Evolutionary conservation across 2,797 vertebrate species (phyloP).

Genomic region (Hydrophis major): DNA sequence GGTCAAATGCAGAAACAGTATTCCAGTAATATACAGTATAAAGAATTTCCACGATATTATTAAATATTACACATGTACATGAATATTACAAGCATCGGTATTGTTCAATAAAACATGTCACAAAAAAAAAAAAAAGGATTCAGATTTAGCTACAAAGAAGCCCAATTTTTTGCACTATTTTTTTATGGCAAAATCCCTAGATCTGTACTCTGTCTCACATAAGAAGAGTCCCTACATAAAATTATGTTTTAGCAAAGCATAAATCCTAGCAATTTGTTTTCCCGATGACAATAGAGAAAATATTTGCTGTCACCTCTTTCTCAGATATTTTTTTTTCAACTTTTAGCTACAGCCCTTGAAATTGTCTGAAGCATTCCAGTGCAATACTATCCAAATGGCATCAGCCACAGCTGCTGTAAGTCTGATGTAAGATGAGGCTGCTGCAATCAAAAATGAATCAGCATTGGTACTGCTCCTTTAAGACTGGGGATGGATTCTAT

Average conservation of each 20-base stretch:
- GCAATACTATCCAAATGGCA: background rate
- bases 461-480: too few species aligned
- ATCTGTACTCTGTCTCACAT: background rate
- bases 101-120: background rate
- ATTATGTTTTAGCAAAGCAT: background rate
- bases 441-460: too few species aligned
- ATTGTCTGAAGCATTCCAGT: background rate
- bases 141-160: background rate
- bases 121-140: background rate
- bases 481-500: too few species aligned
- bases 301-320: background rate
- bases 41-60: background rate
- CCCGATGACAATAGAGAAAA: background rate
- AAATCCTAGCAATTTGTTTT: background rate
- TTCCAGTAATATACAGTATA: background rate
- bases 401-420: too few species aligned
- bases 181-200: background rate
- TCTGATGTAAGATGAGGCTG: too few species aligned
- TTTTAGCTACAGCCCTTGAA: background rate
- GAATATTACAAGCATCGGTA: background rate
- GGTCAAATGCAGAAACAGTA: background rate
- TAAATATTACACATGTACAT: background rate
- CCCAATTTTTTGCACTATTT: background rate
- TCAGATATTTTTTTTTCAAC: background rate
- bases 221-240: background rate